A percentile compares a stretch with the other conserved stretches of the same genome.
Conservation (phyloP, 2,797 vertebrate genomes). For the Leptodactylus fallax region DNA sequence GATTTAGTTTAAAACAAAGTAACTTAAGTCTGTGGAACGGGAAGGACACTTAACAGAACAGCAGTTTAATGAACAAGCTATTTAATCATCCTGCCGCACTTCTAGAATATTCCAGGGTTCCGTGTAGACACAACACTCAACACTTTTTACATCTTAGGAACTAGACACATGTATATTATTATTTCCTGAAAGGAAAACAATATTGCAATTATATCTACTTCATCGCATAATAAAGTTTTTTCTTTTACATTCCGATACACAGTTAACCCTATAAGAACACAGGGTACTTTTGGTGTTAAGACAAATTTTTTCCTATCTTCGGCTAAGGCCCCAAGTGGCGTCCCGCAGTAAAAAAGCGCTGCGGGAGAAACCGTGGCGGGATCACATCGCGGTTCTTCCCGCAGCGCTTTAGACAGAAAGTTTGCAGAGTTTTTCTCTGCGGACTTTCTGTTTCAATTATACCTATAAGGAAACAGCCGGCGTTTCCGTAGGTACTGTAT, state of each 20-base stretch:
- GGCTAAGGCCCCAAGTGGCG: too few relatives aligned
- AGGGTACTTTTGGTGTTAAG: too few relatives aligned
- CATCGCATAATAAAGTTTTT: background rate
- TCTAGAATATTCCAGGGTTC: background rate
- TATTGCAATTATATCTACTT: background rate
- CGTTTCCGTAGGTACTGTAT: too few relatives aligned
- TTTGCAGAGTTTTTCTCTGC: too few relatives aligned
- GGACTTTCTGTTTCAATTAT: too few relatives aligned
- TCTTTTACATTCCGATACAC: background rate
- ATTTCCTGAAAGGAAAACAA: background rate
- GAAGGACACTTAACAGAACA: constrained; percentile 47
- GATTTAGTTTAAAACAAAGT: constrained; percentile 57
- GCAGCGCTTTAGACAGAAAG: too few relatives aligned
- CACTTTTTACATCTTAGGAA: background rate
- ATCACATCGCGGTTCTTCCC: too few relatives aligned
- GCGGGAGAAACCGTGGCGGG: too few relatives aligned
- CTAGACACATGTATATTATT: background rate
- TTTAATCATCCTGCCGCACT: constrained; percentile 31
- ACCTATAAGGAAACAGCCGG: too few relatives aligned
- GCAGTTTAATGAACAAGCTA: constrained; percentile 45
- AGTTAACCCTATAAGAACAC: too few relatives aligned
- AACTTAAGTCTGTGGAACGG: constrained; percentile 33
- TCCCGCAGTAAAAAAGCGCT: too few relatives aligned
- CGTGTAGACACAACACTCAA: background rate
- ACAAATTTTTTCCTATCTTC: too few relatives aligned